Base-by-base conservation (phyloP, 1,140 invertebrate genomes). In the Euwallacea similis region DNA sequence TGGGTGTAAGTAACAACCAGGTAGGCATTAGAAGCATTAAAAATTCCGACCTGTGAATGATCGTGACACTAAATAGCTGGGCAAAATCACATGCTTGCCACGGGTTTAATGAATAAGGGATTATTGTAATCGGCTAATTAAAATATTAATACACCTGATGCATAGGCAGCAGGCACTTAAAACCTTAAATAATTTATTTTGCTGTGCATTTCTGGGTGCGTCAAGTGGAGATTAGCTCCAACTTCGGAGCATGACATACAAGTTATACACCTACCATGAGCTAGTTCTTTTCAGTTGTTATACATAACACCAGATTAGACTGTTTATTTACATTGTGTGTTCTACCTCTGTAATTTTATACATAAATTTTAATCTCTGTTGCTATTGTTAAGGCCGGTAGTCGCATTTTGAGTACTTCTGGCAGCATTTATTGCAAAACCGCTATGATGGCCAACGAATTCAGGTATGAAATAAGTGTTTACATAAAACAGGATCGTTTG, bases 121-220 rank as follows among this genome's bases (percentile, higher is more conserved):
- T 69, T 69, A 63, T 69, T 69, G 67, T 69, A 63, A 63, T 69
- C 54, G 58, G 61, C 60, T 69, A 69, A 69, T 69, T 69, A 69
- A 62, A 69, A 61, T 69, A 69, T 69, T 69, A 69, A 69, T 61
- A 69, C 67, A 63, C 60, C 67, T 69, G 58, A 59, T 62, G 58
- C 56, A 53, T 61, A 69, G 42, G 66, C 55, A 68, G 66, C 42
- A 59, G 58, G 43, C 54, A 68, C 50, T 68, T 60, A 59, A 60
- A 60, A 68, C 47, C 53, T 55, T 56, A 56, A 66, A 16, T 68
- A 58, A 68, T 68, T 59, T 43, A 68, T 68, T 66, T 47, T 66
- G 33, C 33, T 15, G 43, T 56, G 47, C 50, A 56, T 41, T 69
- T 69, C 67, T 62, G 33, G 67, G 67, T 54, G 67, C 46, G 67